Percentiles rank a stretch among this genome's conserved stretches.
phyloP scores from a whole-genome alignment of 2,113 vertebrate species.

The Chloropsis cyanopogon region DNA sequence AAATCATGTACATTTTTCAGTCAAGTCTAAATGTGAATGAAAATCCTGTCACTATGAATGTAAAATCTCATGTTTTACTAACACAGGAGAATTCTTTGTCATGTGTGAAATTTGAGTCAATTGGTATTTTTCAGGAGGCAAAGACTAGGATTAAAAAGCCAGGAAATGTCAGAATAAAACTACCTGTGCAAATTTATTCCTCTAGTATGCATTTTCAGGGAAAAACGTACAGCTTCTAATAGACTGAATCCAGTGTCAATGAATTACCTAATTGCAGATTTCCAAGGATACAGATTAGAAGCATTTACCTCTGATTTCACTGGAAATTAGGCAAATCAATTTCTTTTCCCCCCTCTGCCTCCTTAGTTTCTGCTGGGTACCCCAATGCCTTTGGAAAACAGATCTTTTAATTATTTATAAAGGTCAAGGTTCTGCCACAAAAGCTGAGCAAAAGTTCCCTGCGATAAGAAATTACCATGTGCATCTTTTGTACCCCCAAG shows the following conservation, averaged over 20 bases:
- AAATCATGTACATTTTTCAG: not conserved
- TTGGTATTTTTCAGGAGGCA: not conserved
- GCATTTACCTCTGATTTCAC: not conserved
- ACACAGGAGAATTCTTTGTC: not conserved
- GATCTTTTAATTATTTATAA: not conserved
- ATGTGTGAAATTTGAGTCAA: not conserved
- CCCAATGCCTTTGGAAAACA: not conserved
- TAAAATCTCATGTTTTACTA: not conserved
- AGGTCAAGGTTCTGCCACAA: not conserved
- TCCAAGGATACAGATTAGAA: not conserved
- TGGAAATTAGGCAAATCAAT: not conserved
- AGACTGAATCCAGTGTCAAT: not conserved
- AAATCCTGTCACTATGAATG: not conserved
- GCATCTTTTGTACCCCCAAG: not conserved
- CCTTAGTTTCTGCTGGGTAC: not conserved
- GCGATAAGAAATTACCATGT: not conserved
- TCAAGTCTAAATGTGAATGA: not conserved
- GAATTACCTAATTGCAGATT: not conserved
- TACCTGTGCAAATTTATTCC: not conserved
- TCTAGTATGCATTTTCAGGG: not conserved
- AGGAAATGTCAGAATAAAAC: not conserved
- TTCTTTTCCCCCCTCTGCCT: fast-evolving
- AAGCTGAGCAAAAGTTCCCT: not conserved
- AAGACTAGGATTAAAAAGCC: not conserved
- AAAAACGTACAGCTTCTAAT: not conserved